phyloP scores from a whole-genome alignment of 2,797 vertebrate genomes.

The Melanotaenia boesemani region DNA sequence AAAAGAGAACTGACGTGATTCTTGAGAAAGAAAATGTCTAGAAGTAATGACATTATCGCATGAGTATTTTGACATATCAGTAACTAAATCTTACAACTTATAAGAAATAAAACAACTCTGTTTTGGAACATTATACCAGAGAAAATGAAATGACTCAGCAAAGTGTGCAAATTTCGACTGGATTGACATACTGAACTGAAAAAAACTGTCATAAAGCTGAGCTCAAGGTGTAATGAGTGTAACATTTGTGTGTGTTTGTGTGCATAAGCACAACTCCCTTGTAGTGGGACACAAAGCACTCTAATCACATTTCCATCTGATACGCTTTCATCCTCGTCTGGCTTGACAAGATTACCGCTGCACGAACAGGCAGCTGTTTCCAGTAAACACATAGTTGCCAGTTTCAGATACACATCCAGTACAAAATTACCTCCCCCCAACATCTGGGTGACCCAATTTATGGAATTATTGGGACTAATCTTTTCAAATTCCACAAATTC shows the following conservation, averaged over 20 bases:
- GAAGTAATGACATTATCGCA: background rate
- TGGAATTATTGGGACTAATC: slow-evolving; percentile 71
- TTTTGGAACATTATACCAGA: background rate
- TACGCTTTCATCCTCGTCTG: slow-evolving; percentile 42
- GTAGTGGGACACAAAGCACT: slow-evolving; percentile 37
- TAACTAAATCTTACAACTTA: background rate
- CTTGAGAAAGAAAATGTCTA: background rate
- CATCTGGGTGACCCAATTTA: slow-evolving; percentile 77
- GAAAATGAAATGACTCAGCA: background rate
- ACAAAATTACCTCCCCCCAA: slow-evolving; percentile 41
- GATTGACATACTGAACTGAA: slow-evolving; percentile 1
- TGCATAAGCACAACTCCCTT: background rate
- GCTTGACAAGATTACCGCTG: slow-evolving; percentile 61
- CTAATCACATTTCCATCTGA: slow-evolving; percentile 64
- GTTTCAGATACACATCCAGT: slow-evolving; percentile 44
- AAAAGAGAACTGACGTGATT: no score
- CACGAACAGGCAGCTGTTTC: slow-evolving; percentile 60
- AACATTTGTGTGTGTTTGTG: background rate
- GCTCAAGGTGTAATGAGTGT: slow-evolving; percentile 11
- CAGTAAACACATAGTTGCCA: slow-evolving; percentile 59
- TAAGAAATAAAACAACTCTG: background rate
- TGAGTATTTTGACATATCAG: background rate
- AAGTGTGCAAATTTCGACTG: background rate
- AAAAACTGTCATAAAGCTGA: slow-evolving; percentile 11
- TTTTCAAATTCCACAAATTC: slow-evolving; percentile 59